A percentile compares a stretch with the other conserved stretches of the same genome.
phyloP scores from a whole-genome alignment of 1,140 invertebrate species.

The Polyergus mexicanus region DNA sequence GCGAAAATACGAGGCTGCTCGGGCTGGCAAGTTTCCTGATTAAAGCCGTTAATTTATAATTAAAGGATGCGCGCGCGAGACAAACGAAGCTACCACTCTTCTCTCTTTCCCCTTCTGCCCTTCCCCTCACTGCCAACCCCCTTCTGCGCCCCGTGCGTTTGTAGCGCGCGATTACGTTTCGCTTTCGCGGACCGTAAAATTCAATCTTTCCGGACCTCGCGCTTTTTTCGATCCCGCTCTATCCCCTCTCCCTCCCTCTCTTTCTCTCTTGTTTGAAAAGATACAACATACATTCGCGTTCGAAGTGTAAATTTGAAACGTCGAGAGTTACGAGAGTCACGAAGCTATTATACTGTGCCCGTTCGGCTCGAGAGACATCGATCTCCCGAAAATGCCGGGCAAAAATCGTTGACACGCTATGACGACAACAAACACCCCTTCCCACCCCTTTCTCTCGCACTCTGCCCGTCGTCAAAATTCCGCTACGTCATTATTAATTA shows the following conservation, averaged over 20 bases:
- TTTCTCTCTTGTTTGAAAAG: too few relatives aligned
- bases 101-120: not conserved
- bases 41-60: constrained; percentile 83
- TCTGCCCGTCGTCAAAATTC: not conserved
- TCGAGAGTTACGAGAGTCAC: constrained; percentile 20
- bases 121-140: not conserved
- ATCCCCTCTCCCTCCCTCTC: not conserved
- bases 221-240: constrained; percentile 10
- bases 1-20: constrained; percentile 78
- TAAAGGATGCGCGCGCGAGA: constrained; percentile 74
- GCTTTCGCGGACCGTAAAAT: constrained; percentile 50
- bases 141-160: not conserved
- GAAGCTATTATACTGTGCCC: not conserved
- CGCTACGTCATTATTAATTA: constrained; percentile 26
- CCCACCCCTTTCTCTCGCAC: not conserved
- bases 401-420: constrained; percentile 15
- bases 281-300: not conserved
- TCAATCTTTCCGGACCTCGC: constrained; percentile 36
- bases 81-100: constrained; percentile 41
- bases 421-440: not conserved
- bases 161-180: constrained; percentile 53
- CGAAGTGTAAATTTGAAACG: constrained; percentile 39
- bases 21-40: constrained; percentile 80
- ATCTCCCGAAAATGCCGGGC: not conserved
- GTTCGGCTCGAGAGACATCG: constrained; percentile 22